Conservation (phyloP, 2,113 vertebrate species). For the Scophthalmus maximus region DNA sequence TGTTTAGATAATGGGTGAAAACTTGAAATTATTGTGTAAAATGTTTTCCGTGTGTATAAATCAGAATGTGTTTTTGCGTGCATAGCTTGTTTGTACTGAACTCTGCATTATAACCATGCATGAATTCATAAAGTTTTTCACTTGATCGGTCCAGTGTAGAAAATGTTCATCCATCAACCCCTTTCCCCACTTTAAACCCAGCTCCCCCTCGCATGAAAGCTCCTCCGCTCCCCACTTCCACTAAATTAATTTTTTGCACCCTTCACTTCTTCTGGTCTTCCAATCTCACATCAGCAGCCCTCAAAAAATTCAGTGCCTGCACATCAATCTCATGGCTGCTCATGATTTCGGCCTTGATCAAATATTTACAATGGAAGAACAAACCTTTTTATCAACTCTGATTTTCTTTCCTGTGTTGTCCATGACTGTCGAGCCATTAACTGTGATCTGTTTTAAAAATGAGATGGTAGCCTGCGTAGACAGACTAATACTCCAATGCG, state of each 20-base stretch:
- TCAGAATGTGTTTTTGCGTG: not conserved
- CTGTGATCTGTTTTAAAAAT: conserved; percentile 13
- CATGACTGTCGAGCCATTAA: not conserved
- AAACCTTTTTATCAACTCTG: conserved; percentile 24
- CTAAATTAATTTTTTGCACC: conserved; percentile 23
- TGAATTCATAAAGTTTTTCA: conserved; percentile 51
- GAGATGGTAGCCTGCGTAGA: no score
- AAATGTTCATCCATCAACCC: conserved; percentile 60
- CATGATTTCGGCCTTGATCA: conserved; percentile 64
- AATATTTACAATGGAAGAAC: conserved; percentile 61
- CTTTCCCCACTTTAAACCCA: not conserved
- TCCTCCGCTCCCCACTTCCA: not conserved
- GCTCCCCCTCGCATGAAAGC: not conserved
- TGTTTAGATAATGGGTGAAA: not conserved
- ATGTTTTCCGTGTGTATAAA: not conserved
- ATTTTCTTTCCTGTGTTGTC: conserved; percentile 11
- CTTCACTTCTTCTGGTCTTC: not conserved
- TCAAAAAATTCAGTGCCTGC: conserved; percentile 15
- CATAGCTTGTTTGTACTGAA: conserved; percentile 1
- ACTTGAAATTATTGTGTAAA: not conserved
- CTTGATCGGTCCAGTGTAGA: conserved; percentile 48
- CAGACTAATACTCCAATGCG: no score
- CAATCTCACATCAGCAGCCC: conserved; percentile 11
- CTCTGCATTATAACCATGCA: conserved; percentile 43
- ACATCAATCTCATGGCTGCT: conserved; percentile 45